Evolutionary conservation across 1,140 invertebrate species (phyloP), one percentile per base, ranked within the genome.

Genomic region (Temnothorax curvispinosus): DNA sequence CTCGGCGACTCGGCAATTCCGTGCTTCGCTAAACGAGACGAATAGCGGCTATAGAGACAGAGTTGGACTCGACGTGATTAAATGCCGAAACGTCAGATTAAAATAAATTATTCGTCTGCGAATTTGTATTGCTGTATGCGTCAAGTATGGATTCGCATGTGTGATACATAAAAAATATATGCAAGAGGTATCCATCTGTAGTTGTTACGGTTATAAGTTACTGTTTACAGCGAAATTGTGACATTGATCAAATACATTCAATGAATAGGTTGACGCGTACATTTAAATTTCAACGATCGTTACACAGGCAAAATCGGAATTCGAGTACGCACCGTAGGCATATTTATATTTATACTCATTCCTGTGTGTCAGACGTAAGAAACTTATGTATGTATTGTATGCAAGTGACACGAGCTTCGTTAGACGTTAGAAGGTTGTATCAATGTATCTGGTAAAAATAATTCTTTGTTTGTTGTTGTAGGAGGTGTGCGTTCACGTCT

Each of bases 381-480:
- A 32, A 32, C 4, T n/a, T 35, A 6, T 52, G n/a, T 65, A 27
- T 27, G 27, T 27, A 27, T 27, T 1, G 27, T 27, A 27, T 27
- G 27, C 27, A 27, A 27, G 27, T 27, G 27, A 27, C 27, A 1
- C 27, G 27, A 27, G 27, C 1, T 27, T 27, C 27, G 27, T 27
- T 38, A 13, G n/a, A 38, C 13, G 13, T 52, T 50, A n/a, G 27
- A 41, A n/a, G 0, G 0, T 44, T 35, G 27, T 27, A 21, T 21
- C 21, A 21, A 21, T 27, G 32, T 44, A 27, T 50, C 41, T 64
- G 11, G 52, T 35, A 4, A 72, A 47, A 38, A 2, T 44, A 52
- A 18, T 71, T 72, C 71, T 90, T 88, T 47, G 18, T 15, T 85
- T 90, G 86, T 60, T 90, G 86, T 60, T 60, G 13, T 56, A 90